A percentile compares a stretch with the other conserved stretches of the same genome.
phyloP scores from a whole-genome alignment of 1,140 invertebrate species.

The Brachionus koreanus region DNA sequence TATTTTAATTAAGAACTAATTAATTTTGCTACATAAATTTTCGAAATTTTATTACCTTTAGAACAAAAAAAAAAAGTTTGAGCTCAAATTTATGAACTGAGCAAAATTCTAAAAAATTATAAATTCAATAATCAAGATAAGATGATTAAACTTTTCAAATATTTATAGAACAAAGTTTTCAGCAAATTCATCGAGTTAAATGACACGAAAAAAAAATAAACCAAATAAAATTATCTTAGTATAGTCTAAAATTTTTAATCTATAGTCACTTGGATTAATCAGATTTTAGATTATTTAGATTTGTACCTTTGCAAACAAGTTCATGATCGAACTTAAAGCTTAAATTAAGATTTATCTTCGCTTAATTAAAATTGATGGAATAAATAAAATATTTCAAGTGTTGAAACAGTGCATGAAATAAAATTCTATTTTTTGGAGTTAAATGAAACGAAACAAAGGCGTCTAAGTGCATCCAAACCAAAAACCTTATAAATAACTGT shows the following conservation, averaged over 20 bases:
- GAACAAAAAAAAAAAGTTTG: not conserved
- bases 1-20: constrained; percentile 1
- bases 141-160: not conserved
- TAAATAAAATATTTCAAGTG: constrained; percentile 31
- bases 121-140: not conserved
- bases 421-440: not conserved
- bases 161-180: not conserved
- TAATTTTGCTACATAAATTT: not conserved
- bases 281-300: not conserved
- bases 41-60: not conserved
- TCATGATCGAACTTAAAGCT: not conserved
- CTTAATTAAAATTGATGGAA: constrained; percentile 39
- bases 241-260: not conserved
- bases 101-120: not conserved
- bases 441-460: not conserved
- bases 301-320: not conserved
- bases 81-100: not conserved
- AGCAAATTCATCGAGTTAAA: constrained; percentile 15
- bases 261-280: constrained; percentile 12
- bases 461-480: not conserved
- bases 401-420: constrained; percentile 38
- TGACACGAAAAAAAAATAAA: constrained; percentile 37
- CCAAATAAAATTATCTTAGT: constrained; percentile 2
- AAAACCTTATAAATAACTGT: not conserved
- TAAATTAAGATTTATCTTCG: constrained; percentile 36